Evolutionary conservation across 2,888 invertebrate genomes (phyloP).

Genomic region (Lottia gigantea): DNA sequence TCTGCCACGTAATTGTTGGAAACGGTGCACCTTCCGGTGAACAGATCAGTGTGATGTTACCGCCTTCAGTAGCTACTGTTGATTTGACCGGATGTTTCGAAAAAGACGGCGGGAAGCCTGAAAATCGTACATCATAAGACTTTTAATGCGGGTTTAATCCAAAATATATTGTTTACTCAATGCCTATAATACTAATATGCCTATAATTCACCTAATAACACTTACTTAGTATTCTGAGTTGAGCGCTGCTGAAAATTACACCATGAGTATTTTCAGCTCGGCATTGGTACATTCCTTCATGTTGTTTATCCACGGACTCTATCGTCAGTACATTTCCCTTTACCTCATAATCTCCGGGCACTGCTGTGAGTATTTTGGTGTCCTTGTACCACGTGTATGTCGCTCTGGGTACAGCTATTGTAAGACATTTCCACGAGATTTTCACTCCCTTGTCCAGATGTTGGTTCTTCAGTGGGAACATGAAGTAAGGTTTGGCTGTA

Average conservation of each 20-base stretch:
- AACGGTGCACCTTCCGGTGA: constrained; percentile 94
- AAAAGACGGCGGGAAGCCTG: constrained; percentile 82
- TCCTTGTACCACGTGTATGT: constrained; percentile 59
- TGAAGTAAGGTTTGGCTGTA: constrained; percentile 60
- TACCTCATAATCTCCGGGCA: constrained; percentile 36
- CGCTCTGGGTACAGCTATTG: constrained; percentile 49
- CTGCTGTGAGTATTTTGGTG: constrained; percentile 24
- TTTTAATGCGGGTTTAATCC: too few species aligned
- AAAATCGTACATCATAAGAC: too few species aligned
- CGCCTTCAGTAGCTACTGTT: constrained; percentile 85
- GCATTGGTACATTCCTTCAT: constrained; percentile 96
- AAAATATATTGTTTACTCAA: too few species aligned
- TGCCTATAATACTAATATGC: too few species aligned
- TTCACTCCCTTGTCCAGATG: constrained; percentile 53
- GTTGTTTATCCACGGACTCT: constrained; percentile 69
- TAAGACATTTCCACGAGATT: constrained; percentile 58
- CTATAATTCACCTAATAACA: too few species aligned
- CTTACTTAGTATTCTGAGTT: constrained; percentile 86
- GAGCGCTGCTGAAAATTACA: constrained; percentile 86
- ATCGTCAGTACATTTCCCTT: constrained; percentile 44
- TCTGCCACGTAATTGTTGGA: constrained; percentile 82
- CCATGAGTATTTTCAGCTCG: constrained; percentile 88
- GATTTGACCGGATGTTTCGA: constrained; percentile 87
- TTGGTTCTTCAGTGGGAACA: constrained; percentile 53
- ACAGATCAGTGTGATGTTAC: constrained; percentile 88